Percentiles rank a stretch among this genome's conserved stretches.
Conservation (phyloP, 2,888 invertebrate genomes). For the Acleris holmiana region DNA sequence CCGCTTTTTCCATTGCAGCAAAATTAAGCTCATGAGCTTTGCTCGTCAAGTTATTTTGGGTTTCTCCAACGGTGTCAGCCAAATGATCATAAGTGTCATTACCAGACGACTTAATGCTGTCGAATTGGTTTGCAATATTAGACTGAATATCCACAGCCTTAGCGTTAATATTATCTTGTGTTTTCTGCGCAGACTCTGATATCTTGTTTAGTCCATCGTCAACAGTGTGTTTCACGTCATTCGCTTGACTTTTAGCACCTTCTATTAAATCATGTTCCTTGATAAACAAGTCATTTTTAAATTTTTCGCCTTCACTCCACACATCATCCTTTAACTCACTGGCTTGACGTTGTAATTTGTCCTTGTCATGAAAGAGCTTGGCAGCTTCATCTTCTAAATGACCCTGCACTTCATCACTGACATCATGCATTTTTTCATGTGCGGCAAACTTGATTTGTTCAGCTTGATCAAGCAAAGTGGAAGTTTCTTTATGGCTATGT, state of each 20-base stretch:
- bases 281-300: constrained; percentile 54
- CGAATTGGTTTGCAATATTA: constrained; percentile 54
- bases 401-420: constrained; percentile 57
- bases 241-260: constrained; percentile 53
- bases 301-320: constrained; percentile 52
- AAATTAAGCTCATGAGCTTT: constrained; percentile 73
- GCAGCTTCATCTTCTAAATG: constrained; percentile 61
- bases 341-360: constrained; percentile 63
- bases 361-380: constrained; percentile 66
- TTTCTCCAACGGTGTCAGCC: constrained; percentile 58
- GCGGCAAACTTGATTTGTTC: constrained; percentile 74
- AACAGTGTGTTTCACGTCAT: constrained; percentile 51
- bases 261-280: constrained; percentile 57
- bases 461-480: constrained; percentile 69
- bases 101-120: constrained; percentile 54
- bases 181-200: constrained; percentile 53
- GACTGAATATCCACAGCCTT: constrained; percentile 54
- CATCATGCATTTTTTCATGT: constrained; percentile 66
- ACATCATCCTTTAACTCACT: constrained; percentile 58
- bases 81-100: constrained; percentile 65
- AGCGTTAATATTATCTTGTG: constrained; percentile 52
- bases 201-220: constrained; percentile 56
- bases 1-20: constrained; percentile 67
- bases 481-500: constrained; percentile 75
- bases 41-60: constrained; percentile 63